These are phyloP conservation scores for Nothocercus julius DNA, from an alignment of 2,113 vertebrate species.

Conservation along the genomic window DNA sequence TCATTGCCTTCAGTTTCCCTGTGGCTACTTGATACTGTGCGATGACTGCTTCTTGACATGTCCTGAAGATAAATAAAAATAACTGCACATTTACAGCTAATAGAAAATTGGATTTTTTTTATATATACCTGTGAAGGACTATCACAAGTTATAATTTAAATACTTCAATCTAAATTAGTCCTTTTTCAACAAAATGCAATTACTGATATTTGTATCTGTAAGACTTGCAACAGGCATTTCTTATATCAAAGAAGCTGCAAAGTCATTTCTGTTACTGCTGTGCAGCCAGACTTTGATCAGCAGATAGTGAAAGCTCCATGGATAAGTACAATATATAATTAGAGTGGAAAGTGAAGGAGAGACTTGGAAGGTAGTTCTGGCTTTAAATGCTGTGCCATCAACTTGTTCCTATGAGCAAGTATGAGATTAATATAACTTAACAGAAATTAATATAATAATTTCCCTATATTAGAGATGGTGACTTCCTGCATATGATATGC, in stretches of 20 bases:
- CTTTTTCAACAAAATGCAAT: neutral
- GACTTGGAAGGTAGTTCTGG: neutral
- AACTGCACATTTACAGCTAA: slow-evolving; percentile 8
- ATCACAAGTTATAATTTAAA: neutral
- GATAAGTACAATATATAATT: neutral
- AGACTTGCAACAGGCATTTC: neutral
- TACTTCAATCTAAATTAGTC: neutral
- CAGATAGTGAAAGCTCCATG: neutral
- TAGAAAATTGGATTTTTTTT: neutral
- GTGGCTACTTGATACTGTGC: slow-evolving; percentile 67
- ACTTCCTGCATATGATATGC: neutral
- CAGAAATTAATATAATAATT: neutral
- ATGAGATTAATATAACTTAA: neutral
- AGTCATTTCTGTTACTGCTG: neutral
- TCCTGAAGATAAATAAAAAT: slow-evolving; percentile 75
- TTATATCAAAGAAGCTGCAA: neutral
- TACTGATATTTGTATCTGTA: neutral
- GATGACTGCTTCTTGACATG: slow-evolving; percentile 76
- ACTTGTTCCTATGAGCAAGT: neutral
- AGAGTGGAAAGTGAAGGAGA: neutral
- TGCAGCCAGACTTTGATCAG: neutral
- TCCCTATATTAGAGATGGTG: neutral
- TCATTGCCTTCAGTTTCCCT: slow-evolving; percentile 66
- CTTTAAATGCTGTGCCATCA: neutral
- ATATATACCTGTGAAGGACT: neutral